Percentiles rank a stretch among this genome's conserved stretches.
Evolutionary conservation across 1,140 invertebrate species (phyloP).

Genomic region (Ericerus pela): DNA sequence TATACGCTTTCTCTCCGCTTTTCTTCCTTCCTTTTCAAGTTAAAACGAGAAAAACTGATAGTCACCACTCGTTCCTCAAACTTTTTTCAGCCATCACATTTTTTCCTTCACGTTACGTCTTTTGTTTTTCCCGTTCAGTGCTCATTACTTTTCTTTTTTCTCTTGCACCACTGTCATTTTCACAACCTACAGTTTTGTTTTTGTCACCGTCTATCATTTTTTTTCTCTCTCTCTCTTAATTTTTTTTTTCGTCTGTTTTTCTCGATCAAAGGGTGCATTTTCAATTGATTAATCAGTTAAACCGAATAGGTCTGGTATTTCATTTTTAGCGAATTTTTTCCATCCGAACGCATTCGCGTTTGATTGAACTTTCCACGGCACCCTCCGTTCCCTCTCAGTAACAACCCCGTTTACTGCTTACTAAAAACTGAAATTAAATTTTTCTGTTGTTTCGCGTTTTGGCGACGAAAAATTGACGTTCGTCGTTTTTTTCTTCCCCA

Average conservation of each 20-base stretch:
- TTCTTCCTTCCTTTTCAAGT: too few relatives aligned
- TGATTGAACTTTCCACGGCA: conserved; percentile 4
- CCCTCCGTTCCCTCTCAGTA: too few relatives aligned
- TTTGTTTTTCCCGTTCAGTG: conserved; percentile 20
- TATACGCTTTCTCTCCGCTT: too few relatives aligned
- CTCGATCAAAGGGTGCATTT: conserved; percentile 10
- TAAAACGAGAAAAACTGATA: conserved; percentile 3
- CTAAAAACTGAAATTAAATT: conserved; percentile 4
- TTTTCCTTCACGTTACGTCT: conserved; percentile 12
- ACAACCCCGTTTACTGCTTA: not conserved
- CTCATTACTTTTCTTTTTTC: not conserved
- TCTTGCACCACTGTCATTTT: conserved; percentile 7
- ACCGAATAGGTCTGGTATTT: conserved; percentile 11
- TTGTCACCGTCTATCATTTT: conserved; percentile 12
- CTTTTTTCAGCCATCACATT: not conserved
- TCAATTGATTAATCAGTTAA: conserved; percentile 11
- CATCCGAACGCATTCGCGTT: not conserved
- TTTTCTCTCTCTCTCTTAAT: conserved; percentile 11
- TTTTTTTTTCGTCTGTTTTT: conserved; percentile 17
- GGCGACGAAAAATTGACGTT: too few relatives aligned
- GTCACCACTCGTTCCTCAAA: not conserved
- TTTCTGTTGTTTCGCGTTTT: not conserved
- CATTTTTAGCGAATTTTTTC: too few relatives aligned
- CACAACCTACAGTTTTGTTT: conserved; percentile 16
- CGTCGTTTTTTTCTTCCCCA: too few relatives aligned